phyloP scores from a whole-genome alignment of 2,888 invertebrate genomes.

The Argyra leucocephala region DNA sequence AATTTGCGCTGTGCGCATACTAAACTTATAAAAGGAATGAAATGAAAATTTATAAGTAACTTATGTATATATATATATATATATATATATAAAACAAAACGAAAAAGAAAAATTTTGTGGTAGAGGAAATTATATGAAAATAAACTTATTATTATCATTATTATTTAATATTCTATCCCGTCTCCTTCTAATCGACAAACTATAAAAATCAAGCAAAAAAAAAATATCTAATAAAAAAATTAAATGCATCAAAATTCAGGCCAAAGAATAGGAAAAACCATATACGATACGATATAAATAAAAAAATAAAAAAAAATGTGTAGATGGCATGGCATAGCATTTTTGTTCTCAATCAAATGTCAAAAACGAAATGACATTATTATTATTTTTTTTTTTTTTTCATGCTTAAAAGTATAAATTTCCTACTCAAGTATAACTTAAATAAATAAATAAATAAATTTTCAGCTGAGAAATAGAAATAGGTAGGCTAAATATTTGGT shows the following conservation, averaged over 20 bases:
- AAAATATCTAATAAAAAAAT: neutral
- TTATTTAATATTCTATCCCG: neutral
- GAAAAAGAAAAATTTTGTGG: neutral
- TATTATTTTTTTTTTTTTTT: too few relatives aligned
- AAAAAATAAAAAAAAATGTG: neutral
- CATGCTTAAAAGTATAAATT: too few relatives aligned
- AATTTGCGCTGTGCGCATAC: neutral
- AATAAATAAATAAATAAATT: too few relatives aligned
- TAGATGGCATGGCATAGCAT: neutral
- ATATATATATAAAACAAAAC: neutral
- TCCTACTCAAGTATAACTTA: too few relatives aligned
- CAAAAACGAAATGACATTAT: neutral
- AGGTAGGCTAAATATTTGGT: too few relatives aligned
- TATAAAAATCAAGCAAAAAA: neutral
- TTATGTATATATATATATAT: too few relatives aligned
- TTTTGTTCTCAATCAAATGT: neutral
- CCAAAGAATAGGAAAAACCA: neutral
- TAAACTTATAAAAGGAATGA: neutral
- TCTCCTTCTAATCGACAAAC: neutral
- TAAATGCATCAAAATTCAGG: neutral
- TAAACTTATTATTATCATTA: too few relatives aligned
- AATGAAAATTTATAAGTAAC: neutral
- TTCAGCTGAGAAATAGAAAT: too few relatives aligned
- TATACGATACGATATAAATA: too few relatives aligned
- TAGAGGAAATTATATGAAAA: neutral